Conservation (phyloP, 1,140 invertebrate genomes). For the Drosophila athabasca region DNA sequence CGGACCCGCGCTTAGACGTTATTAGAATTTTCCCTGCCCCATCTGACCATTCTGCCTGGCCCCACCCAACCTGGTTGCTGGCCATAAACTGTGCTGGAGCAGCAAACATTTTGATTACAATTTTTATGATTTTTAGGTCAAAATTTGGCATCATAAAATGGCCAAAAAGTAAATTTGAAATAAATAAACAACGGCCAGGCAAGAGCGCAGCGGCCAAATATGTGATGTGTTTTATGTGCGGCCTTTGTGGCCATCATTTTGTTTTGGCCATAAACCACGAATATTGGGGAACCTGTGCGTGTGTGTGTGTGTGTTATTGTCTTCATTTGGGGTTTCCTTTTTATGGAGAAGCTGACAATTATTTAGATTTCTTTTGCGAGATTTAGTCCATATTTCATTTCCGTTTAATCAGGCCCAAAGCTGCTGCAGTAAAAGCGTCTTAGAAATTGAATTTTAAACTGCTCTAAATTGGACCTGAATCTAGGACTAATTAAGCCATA, state of each 20-base stretch:
- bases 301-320: constrained; percentile 33
- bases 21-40: constrained; percentile 58
- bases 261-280: constrained; percentile 30
- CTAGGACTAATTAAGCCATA: constrained; percentile 54
- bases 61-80: constrained; percentile 24
- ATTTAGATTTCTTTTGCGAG: constrained; percentile 41
- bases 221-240: constrained; percentile 65
- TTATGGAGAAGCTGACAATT: constrained; percentile 51
- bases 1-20: constrained; percentile 69
- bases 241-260: constrained; percentile 39
- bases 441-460: constrained; percentile 60
- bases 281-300: background rate
- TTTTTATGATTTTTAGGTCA: constrained; percentile 83
- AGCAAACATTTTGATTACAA: constrained; percentile 71
- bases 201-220: constrained; percentile 44
- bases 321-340: constrained; percentile 12
- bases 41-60: constrained; percentile 1
- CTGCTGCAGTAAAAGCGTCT: constrained; percentile 47
- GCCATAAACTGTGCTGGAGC: constrained; percentile 67
- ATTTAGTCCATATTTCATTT: constrained; percentile 56
- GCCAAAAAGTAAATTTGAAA: constrained; percentile 79
- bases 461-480: background rate
- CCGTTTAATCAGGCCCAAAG: constrained; percentile 58
- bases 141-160: constrained; percentile 81
- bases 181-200: constrained; percentile 63